phyloP scores from a whole-genome alignment of 2,113 vertebrate genomes.

The Stomatorhinus ivindoensis region DNA sequence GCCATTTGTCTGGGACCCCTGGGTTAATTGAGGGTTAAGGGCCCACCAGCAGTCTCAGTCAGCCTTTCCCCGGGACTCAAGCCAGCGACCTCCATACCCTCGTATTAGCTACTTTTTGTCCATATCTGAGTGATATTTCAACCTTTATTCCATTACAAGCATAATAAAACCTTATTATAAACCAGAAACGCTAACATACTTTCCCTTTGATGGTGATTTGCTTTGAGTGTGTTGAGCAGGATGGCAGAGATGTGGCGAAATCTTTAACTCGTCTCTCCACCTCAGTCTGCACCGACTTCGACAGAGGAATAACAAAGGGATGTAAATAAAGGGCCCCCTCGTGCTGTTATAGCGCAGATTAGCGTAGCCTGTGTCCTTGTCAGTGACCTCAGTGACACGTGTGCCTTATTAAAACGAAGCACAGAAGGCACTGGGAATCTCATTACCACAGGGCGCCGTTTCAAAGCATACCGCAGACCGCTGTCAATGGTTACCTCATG shows the following conservation, averaged over 20 bases:
- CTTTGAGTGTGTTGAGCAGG: neutral
- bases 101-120: neutral
- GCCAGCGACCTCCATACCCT: neutral
- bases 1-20: neutral
- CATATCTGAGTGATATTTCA: neutral
- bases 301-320: neutral
- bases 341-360: conserved; percentile 3
- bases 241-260: neutral
- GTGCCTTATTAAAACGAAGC: neutral
- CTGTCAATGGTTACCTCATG: neutral
- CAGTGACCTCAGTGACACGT: neutral
- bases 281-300: neutral
- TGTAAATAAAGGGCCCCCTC: neutral
- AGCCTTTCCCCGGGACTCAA: neutral
- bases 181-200: neutral
- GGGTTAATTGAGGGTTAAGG: neutral
- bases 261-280: neutral
- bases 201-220: neutral
- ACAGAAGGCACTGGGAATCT: conserved; percentile 9
- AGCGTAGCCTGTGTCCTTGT: neutral
- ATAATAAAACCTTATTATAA: neutral
- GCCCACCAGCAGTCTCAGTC: neutral
- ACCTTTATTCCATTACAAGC: neutral
- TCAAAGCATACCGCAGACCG: neutral
- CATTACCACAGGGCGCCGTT: neutral